A percentile compares a stretch with the other conserved stretches of the same genome.
phyloP scores from a whole-genome alignment of 2,888 invertebrate genomes.

The Mechanitis messenoides region DNA sequence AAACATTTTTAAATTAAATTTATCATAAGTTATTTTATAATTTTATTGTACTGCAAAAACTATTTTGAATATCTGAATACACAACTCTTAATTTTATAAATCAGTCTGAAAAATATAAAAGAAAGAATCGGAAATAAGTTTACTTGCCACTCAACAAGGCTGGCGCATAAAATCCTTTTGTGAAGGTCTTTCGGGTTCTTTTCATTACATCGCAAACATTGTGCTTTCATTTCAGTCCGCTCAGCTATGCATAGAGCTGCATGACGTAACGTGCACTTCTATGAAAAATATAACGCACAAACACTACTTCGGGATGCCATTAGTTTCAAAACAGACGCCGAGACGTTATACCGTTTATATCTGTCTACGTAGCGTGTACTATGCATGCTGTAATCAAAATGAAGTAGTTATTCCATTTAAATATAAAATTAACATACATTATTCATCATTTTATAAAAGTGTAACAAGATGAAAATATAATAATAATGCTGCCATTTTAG shows the following conservation, averaged over 20 bases:
- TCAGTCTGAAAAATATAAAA: constrained; percentile 8
- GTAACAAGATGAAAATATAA: neutral
- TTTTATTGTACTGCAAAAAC: neutral
- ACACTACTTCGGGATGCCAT: constrained; percentile 27
- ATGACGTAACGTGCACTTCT: constrained; percentile 27
- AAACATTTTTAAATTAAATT: too few relatives aligned
- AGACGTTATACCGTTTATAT: constrained; percentile 14
- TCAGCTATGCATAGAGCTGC: constrained; percentile 32
- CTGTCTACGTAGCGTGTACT: constrained; percentile 2
- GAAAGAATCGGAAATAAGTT: constrained; percentile 23
- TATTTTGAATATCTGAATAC: neutral
- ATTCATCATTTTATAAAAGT: neutral
- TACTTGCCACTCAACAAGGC: constrained; percentile 19
- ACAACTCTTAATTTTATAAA: neutral
- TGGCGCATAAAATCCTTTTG: constrained; percentile 25
- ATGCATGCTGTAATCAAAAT: constrained; percentile 3
- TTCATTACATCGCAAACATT: constrained; percentile 33
- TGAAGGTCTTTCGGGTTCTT: constrained; percentile 29
- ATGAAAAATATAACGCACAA: constrained; percentile 33
- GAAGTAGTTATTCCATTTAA: neutral
- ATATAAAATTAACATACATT: neutral
- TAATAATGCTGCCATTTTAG: too few relatives aligned
- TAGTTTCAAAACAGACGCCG: constrained; percentile 23
- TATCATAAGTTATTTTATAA: too few relatives aligned
- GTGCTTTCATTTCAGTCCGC: constrained; percentile 29